Base-by-base conservation (phyloP, 1,140 invertebrate species). In the Piezodorus guildinii region DNA sequence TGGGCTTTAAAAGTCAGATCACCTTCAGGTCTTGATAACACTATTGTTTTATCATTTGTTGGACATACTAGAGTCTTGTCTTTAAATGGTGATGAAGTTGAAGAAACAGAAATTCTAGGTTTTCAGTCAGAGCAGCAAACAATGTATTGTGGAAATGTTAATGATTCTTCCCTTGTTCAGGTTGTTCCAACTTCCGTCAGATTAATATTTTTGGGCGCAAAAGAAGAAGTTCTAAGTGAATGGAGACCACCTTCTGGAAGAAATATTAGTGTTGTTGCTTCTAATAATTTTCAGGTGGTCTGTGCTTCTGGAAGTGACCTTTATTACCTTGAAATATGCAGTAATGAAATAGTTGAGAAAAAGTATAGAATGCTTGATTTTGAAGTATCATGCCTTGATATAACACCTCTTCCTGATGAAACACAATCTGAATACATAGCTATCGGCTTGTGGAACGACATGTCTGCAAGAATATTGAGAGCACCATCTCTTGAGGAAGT, bases 391-490 rank as follows among this genome's bases (percentile, higher is more conserved):
- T 99, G 96, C 77, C 72, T 99, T 27, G 96, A 99, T 76, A 84
- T 99, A 17, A 93, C 89, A 8, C 90, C 94, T 0, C 81, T 83
- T 65, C 71, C 74, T 67, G 70, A 74, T 21, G 69, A 69, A 34
- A 72, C 74, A 1, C 81, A 71, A 0, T 82, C 88, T 0, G 83
- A 85, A 44, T 77, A 96, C 15, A 87, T 92, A 44, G 92, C 91
- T 19, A 90, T 98, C 44, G 96, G 96, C 0, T 78, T 98, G 19
- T 99, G 96, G 96, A 96, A 92, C 12, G 94, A 98, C 71, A 96
- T 98, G 68, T 96, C 94, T 0, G 90, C 93, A 23, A 77, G 90
- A 19, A 83, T 97, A 45, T 77, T 96, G 14, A 80, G 80, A 5
- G 71, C 98, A 56, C 92, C 94, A 0, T 77, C 80, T 51, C 78